phyloP scores from a whole-genome alignment of 2,888 invertebrate genomes.

The Megalurothrips usitatus region DNA sequence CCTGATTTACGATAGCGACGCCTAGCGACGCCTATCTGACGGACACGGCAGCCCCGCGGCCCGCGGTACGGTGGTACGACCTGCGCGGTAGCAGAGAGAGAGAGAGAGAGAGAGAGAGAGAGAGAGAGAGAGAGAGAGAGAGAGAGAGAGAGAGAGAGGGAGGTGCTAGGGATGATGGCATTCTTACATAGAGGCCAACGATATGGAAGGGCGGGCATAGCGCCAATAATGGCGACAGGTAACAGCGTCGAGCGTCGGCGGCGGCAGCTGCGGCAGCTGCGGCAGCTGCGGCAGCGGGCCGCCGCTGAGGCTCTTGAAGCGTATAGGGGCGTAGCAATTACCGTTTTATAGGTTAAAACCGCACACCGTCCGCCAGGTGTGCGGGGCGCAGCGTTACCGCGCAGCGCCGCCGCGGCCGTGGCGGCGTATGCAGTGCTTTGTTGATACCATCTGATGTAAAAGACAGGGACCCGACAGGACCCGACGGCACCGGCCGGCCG shows the following conservation, averaged over 20 bases:
- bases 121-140: no score
- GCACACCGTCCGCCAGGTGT: not conserved
- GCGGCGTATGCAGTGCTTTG: not conserved
- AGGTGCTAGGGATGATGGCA: no score
- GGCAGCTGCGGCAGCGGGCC: no score
- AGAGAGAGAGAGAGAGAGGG: no score
- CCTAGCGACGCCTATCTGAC: constrained; percentile 4
- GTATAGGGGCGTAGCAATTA: not conserved
- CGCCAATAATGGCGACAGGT: not conserved
- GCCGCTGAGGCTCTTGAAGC: not conserved
- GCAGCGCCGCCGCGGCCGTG: not conserved
- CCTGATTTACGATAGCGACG: constrained; percentile 21
- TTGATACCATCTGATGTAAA: not conserved
- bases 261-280: no score
- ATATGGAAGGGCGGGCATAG: no score
- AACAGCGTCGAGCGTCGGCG: no score
- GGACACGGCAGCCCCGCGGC: not conserved
- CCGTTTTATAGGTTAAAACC: constrained; percentile 4
- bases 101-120: no score
- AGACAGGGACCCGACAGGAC: not conserved
- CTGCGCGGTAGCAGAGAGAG: no score
- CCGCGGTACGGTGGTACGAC: no score
- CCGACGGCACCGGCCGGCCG: not conserved
- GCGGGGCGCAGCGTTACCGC: not conserved
- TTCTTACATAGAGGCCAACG: no score